Evolutionary conservation across 2,113 vertebrate species (phyloP).

Genomic region (Solenodon paradoxus): DNA sequence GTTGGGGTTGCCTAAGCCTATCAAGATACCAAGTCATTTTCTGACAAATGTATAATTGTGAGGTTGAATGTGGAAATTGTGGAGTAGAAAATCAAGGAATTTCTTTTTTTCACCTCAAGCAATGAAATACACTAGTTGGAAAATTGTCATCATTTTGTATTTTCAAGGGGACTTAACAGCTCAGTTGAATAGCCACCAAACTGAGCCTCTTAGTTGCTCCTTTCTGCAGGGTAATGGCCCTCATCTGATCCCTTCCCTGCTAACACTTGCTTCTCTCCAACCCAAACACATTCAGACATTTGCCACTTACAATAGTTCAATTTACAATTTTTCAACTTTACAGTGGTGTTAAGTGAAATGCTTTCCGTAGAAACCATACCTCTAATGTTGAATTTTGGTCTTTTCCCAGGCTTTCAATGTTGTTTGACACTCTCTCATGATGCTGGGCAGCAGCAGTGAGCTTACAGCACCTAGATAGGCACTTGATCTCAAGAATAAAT

Average conservation of each 20-base stretch:
- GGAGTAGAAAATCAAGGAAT: neutral
- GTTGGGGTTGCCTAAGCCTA: neutral
- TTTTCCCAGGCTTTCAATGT: neutral
- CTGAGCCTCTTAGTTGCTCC: neutral
- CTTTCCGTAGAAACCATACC: neutral
- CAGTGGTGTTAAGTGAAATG: neutral
- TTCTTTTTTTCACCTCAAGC: neutral
- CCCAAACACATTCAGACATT: neutral
- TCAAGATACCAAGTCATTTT: neutral
- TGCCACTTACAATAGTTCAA: neutral
- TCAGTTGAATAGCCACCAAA: neutral
- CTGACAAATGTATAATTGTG: constrained; percentile 1
- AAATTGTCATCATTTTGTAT: neutral
- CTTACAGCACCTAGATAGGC: neutral
- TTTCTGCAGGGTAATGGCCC: neutral
- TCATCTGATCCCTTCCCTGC: neutral
- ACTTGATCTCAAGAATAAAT: neutral
- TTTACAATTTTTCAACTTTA: neutral
- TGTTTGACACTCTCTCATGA: neutral
- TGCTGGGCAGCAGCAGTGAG: neutral
- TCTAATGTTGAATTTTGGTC: neutral
- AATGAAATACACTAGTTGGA: neutral
- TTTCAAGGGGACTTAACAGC: neutral
- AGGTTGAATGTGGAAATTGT: neutral
- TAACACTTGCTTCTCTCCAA: accelerated